Conservation (phyloP, 2,888 invertebrate species). For the Oscheius sp. region DNA sequence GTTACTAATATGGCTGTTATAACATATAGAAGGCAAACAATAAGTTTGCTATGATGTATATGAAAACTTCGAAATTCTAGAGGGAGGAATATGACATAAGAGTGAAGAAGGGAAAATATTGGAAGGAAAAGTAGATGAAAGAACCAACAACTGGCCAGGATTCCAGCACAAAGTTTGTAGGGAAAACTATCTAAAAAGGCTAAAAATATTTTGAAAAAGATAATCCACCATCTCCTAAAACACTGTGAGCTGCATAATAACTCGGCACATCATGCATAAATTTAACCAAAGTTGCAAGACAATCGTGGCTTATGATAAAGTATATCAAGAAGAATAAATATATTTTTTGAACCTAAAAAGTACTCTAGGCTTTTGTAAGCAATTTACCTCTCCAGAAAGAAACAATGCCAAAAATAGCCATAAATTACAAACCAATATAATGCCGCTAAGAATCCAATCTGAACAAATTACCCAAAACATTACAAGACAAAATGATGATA, state of each 20-base stretch:
- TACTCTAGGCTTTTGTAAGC: background rate
- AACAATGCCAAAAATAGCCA: background rate
- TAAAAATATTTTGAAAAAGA: background rate
- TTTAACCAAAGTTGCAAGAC: background rate
- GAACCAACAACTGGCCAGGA: background rate
- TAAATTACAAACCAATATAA: background rate
- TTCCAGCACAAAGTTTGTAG: background rate
- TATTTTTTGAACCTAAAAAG: background rate
- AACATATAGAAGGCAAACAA: background rate
- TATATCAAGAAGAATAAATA: conserved; percentile 1
- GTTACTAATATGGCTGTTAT: background rate
- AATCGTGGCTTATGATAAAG: background rate
- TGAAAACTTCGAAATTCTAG: background rate
- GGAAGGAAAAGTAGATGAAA: conserved; percentile 2
- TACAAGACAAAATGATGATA: too few species aligned
- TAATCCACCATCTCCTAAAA: background rate
- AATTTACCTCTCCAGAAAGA: background rate
- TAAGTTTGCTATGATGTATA: background rate
- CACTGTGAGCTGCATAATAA: background rate
- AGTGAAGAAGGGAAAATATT: conserved; percentile 13
- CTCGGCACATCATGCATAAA: conserved; percentile 9
- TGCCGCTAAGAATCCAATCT: background rate
- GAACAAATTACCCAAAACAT: too few species aligned
- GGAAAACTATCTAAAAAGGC: background rate
- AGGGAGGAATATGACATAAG: background rate